phyloP scores from a whole-genome alignment of 2,888 invertebrate species.

The Tiliacea citrago region DNA sequence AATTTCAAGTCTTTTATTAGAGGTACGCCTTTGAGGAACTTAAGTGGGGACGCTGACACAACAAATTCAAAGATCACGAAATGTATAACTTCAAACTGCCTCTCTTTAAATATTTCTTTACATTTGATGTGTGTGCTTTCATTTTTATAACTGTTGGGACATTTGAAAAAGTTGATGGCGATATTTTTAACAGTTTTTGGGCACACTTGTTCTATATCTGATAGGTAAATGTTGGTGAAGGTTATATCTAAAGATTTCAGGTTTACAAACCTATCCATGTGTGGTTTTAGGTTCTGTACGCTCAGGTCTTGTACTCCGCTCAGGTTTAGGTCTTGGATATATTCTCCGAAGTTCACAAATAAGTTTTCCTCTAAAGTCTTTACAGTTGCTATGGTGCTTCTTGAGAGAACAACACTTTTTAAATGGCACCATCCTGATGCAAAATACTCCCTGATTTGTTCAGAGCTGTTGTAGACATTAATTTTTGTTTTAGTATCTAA shows the following conservation, averaged over 20 bases:
- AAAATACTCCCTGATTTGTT: constrained; percentile 66
- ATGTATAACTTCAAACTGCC: constrained; percentile 68
- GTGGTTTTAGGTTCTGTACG: constrained; percentile 62
- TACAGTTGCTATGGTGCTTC: constrained; percentile 66
- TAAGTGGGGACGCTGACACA: constrained; percentile 67
- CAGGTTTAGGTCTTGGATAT: constrained; percentile 69
- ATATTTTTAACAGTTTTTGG: constrained; percentile 68
- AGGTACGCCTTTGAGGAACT: constrained; percentile 68
- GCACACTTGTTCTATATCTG: constrained; percentile 69
- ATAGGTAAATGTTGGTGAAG: constrained; percentile 72
- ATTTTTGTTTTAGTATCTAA: constrained; percentile 67
- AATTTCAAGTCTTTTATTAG: constrained; percentile 67
- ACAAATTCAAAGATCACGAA: constrained; percentile 72
- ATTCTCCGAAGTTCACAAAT: constrained; percentile 62
- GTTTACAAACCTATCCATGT: constrained; percentile 62
- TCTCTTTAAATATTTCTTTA: constrained; percentile 64
- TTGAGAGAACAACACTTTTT: constrained; percentile 65
- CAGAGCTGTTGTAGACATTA: constrained; percentile 62
- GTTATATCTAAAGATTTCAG: constrained; percentile 72
- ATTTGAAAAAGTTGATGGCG: constrained; percentile 72
- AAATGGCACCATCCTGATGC: constrained; percentile 67
- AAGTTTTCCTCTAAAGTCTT: constrained; percentile 65
- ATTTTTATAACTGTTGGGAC: constrained; percentile 58
- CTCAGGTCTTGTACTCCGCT: constrained; percentile 71
- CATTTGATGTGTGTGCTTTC: constrained; percentile 61